Conservation (phyloP, 2,797 vertebrate genomes). For the Gymnothorax javanicus region DNA sequence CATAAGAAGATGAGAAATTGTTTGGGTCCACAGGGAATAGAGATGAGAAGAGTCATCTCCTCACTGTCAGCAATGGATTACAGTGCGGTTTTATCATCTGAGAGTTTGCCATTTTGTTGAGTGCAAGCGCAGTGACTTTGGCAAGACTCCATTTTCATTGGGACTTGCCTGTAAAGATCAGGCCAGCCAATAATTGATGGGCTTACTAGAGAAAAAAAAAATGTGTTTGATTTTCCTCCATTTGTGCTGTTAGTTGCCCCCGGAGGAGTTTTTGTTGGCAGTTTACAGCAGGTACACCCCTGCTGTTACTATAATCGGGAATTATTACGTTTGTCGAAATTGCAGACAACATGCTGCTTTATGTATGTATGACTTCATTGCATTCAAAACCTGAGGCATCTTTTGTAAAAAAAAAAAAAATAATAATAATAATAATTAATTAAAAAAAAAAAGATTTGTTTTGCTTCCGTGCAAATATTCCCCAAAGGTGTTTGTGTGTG, state of each 20-base stretch:
- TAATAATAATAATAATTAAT: too few species aligned
- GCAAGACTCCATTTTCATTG: slow-evolving; percentile 1
- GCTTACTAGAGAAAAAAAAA: neutral
- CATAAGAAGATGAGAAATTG: slow-evolving; percentile 20
- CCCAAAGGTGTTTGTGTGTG: neutral
- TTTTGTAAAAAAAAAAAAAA: neutral
- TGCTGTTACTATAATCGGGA: neutral
- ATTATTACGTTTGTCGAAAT: neutral
- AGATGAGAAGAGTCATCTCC: slow-evolving; percentile 12
- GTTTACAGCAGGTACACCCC: slow-evolving; percentile 21
- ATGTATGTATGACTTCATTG: neutral
- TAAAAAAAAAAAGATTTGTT: neutral
- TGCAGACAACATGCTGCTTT: neutral
- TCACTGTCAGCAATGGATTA: slow-evolving; percentile 4
- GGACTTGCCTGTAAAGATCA: slow-evolving; percentile 1
- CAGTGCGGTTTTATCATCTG: slow-evolving; percentile 2
- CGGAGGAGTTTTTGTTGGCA: slow-evolving; percentile 2
- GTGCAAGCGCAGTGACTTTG: neutral
- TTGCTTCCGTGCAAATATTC: neutral
- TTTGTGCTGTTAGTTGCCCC: neutral
- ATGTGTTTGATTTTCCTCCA: neutral
- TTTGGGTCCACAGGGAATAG: slow-evolving; percentile 6
- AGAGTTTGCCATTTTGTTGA: neutral
- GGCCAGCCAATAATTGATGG: slow-evolving; percentile 14
- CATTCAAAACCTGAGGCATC: neutral